A percentile compares a stretch with the other conserved stretches of the same genome.
These are phyloP conservation scores for Pyralis farinalis DNA, from an alignment of 2,888 invertebrate species.

Conservation along the genomic window DNA sequence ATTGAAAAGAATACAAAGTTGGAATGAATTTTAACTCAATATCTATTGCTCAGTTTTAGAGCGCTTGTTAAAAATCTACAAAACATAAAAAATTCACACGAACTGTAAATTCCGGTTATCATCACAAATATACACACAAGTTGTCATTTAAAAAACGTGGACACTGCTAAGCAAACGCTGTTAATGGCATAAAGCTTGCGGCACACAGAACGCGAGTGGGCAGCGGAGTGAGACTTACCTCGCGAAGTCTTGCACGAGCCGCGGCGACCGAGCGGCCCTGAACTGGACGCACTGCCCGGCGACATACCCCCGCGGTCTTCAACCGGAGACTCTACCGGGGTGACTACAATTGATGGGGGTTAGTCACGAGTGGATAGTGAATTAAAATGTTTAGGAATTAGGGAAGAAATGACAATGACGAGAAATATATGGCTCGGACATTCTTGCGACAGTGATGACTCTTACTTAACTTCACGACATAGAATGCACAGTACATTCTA, in stretches of 20 bases:
- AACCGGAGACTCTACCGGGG: constrained; percentile 83
- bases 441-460: no score
- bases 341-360: constrained; percentile 21
- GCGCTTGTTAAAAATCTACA: no score
- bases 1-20: no score
- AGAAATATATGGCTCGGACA: no score
- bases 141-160: constrained; percentile 5
- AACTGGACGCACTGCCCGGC: constrained; percentile 83
- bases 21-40: no score
- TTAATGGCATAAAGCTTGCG: constrained; percentile 31
- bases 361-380: background rate
- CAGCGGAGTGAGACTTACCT: constrained; percentile 79
- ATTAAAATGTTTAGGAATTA: no score
- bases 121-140: background rate
- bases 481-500: no score
- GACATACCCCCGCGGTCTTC: constrained; percentile 89
- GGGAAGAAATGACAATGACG: no score
- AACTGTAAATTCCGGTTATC: no score
- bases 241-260: constrained; percentile 94
- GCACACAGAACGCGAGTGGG: constrained; percentile 9
- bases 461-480: no score
- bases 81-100: background rate
- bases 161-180: constrained; percentile 34
- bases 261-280: constrained; percentile 86
- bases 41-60: no score